These are phyloP conservation scores for Bombyx mori DNA, from an alignment of 1,140 invertebrate genomes.

Conservation along the genomic window ASM3026992v2 NC_085127.1:14176501-14177000, in stretches of 20 bases:
- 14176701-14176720: constrained; percentile 23
- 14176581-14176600: constrained; percentile 37
- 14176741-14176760: constrained; percentile 32
- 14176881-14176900: no score
- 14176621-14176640: constrained; percentile 47
- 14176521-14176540: no score
- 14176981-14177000: constrained; percentile 1
- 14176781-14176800: constrained; percentile 5
- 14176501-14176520: constrained; percentile 49
- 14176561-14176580: no score
- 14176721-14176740: constrained; percentile 21
- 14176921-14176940: neutral
- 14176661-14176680: constrained; percentile 42
- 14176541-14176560: no score
- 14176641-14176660: constrained; percentile 54
- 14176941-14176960: neutral
- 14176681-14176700: constrained; percentile 39
- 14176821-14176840: constrained; percentile 13
- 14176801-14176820: constrained; percentile 12
- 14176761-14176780: constrained; percentile 42
- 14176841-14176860: no score
- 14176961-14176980: neutral
- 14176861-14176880: no score
- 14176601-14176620: constrained; percentile 55
- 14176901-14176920: no score